A percentile compares a stretch with the other conserved stretches of the same genome.
phyloP scores from a whole-genome alignment of 2,797 vertebrate genomes.

The Sebastes hubbsi region DNA sequence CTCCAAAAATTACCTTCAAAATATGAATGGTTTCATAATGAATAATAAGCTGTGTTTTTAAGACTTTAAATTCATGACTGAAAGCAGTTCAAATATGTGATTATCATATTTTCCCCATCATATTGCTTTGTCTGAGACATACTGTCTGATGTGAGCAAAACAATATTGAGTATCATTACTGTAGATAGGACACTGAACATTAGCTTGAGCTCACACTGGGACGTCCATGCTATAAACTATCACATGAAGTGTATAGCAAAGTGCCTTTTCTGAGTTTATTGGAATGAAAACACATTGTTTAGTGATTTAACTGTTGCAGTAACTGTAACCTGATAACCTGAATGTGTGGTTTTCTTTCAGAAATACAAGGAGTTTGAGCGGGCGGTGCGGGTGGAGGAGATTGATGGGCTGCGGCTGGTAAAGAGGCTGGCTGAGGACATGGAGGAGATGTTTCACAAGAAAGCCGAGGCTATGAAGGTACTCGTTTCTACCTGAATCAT shows the following conservation, averaged over 20 bases:
- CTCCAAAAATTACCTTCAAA: neutral
- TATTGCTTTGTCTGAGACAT: neutral
- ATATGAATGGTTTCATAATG: neutral
- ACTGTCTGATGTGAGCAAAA: no score
- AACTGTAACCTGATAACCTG: neutral
- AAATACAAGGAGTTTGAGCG: conserved; percentile 99
- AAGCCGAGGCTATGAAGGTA: conserved; percentile 94
- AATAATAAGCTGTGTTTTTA: neutral
- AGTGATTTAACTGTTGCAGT: neutral
- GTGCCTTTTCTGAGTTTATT: neutral
- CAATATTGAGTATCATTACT: neutral
- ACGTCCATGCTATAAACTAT: neutral
- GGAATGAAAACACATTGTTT: neutral
- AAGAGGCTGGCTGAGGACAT: conserved; percentile 95
- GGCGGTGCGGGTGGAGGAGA: conserved; percentile 93
- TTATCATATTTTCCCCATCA: neutral
- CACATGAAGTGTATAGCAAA: neutral
- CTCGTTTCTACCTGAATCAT: neutral
- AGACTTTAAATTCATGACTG: neutral
- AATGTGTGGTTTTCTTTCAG: conserved; percentile 73
- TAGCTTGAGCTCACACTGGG: neutral
- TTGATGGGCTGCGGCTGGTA: conserved; percentile 94
- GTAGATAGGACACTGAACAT: neutral
- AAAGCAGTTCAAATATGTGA: neutral
- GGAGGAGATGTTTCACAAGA: conserved; percentile 99